phyloP scores from a whole-genome alignment of 2,113 vertebrate genomes.

The Pogonocichla stellata region DNA sequence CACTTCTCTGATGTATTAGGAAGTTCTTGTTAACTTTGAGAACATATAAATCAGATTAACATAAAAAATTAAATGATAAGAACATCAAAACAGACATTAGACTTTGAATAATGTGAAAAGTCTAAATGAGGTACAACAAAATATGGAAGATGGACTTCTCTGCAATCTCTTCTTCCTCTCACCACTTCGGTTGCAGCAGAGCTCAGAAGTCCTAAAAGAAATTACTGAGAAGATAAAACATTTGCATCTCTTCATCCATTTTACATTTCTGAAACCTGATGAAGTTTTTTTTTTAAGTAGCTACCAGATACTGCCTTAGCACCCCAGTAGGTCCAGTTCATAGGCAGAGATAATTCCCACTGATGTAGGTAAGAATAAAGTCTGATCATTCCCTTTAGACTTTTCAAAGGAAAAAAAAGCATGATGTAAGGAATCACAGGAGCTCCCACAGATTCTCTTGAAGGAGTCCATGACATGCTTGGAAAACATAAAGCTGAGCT shows the following conservation, averaged over 20 bases:
- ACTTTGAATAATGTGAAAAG: neutral
- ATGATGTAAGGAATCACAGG: neutral
- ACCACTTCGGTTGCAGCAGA: neutral
- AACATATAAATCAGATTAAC: neutral
- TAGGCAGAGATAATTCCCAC: neutral
- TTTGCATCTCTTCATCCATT: neutral
- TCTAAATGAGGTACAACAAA: accelerated
- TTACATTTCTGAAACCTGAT: neutral
- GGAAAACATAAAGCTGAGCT: neutral
- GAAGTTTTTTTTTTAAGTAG: neutral
- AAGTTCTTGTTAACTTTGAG: neutral
- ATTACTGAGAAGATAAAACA: neutral
- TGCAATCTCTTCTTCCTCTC: neutral
- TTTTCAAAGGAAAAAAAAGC: neutral
- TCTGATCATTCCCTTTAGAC: neutral
- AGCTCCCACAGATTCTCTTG: neutral
- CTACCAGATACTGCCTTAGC: neutral
- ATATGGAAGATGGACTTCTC: neutral
- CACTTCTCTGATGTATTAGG: neutral
- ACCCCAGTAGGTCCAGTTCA: neutral
- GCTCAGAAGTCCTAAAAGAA: neutral
- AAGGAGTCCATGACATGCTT: neutral
- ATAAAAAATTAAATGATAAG: neutral
- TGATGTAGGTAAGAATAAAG: neutral
- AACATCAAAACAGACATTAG: neutral